A percentile compares a stretch with the other conserved stretches of the same genome.
Conservation (phyloP, 2,888 invertebrate genomes). For the Drosophila colorata region DNA sequence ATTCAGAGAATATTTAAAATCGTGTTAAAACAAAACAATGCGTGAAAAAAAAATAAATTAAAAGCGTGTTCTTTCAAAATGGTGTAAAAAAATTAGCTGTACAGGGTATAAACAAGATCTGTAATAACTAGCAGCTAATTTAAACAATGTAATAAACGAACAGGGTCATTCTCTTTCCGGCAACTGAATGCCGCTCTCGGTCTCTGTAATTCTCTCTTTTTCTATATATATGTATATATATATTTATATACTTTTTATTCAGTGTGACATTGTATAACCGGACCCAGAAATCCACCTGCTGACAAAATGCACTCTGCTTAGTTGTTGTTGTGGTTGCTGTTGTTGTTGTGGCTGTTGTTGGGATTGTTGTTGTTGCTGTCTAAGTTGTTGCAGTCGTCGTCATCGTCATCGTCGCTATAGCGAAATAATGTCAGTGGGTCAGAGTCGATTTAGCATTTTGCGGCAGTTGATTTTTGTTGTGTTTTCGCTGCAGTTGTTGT, state of each 20-base stretch:
- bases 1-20: too few relatives aligned
- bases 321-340: slow-evolving; percentile 27
- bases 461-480: slow-evolving; percentile 37
- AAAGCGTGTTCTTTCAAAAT: too few relatives aligned
- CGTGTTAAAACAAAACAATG: too few relatives aligned
- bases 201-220: neutral
- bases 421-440: slow-evolving; percentile 85
- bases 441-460: slow-evolving; percentile 83
- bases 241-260: slow-evolving; percentile 2
- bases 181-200: slow-evolving; percentile 20
- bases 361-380: slow-evolving; percentile 32
- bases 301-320: slow-evolving; percentile 62
- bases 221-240: slow-evolving; percentile 1
- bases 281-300: slow-evolving; percentile 69
- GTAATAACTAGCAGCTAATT: slow-evolving; percentile 2
- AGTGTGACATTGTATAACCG: slow-evolving; percentile 49
- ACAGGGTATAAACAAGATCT: slow-evolving; percentile 16
- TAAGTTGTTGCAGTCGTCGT: slow-evolving; percentile 45
- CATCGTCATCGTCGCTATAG: slow-evolving; percentile 39
- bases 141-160: slow-evolving; percentile 28
- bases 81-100: neutral
- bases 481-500: slow-evolving; percentile 19
- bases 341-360: slow-evolving; percentile 42
- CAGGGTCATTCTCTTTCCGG: slow-evolving; percentile 52
- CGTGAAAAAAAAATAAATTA: too few relatives aligned